A percentile compares a stretch with the other conserved stretches of the same genome.
Evolutionary conservation across 2,797 vertebrate genomes (phyloP).

Genomic region (Hafferia zeledoni): DNA sequence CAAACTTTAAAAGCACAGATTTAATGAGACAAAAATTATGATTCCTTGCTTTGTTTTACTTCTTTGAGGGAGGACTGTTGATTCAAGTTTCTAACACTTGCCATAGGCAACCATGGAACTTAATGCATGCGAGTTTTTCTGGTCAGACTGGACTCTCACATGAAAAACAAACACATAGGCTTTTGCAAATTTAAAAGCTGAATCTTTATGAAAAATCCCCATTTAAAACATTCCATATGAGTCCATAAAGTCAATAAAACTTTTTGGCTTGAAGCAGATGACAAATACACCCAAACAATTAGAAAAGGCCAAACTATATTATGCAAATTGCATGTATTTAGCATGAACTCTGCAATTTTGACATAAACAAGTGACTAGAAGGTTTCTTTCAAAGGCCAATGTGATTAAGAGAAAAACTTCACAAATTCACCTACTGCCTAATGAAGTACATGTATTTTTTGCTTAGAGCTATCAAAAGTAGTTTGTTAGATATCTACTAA

Average conservation of each 20-base stretch:
- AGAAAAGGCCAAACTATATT: slow-evolving; percentile 55
- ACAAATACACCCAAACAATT: slow-evolving; percentile 38
- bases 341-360: slow-evolving; percentile 25
- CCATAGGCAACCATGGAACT: background rate
- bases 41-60: background rate
- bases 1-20: background rate
- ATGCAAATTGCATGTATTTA: slow-evolving; percentile 47
- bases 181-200: background rate
- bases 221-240: background rate
- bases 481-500: background rate
- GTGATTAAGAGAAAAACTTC: slow-evolving; percentile 21
- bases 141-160: background rate
- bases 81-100: background rate
- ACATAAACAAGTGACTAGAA: slow-evolving; percentile 50
- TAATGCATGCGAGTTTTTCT: background rate
- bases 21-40: background rate
- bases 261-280: slow-evolving; percentile 15
- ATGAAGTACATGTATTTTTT: background rate
- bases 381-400: slow-evolving; percentile 46
- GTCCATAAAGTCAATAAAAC: slow-evolving; percentile 8
- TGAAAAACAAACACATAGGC: background rate
- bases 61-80: background rate
- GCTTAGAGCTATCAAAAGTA: background rate
- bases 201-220: background rate
- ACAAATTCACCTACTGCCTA: background rate